These are phyloP conservation scores for Eretmochelys imbricata DNA, from an alignment of 2,113 vertebrate genomes.

Conservation along the genomic window DNA sequence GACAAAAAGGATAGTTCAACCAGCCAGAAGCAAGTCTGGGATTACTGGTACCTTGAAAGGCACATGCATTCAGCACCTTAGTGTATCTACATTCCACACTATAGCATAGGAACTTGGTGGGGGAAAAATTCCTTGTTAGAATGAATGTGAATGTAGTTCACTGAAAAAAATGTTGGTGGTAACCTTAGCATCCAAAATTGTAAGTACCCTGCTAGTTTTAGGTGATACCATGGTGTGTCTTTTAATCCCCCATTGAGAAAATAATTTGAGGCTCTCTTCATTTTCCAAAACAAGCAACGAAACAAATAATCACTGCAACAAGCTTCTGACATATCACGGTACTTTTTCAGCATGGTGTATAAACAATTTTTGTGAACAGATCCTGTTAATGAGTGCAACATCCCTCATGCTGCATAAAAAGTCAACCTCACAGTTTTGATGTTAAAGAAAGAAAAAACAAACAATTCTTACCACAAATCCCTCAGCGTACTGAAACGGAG, in stretches of 20 bases:
- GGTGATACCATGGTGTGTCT: background rate
- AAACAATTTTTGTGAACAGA: background rate
- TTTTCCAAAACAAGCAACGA: background rate
- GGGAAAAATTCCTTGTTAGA: background rate
- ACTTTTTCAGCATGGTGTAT: background rate
- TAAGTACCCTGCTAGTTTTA: background rate
- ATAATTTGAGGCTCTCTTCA: background rate
- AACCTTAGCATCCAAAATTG: background rate
- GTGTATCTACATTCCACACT: background rate
- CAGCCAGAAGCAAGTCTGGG: background rate
- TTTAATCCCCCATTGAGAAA: background rate
- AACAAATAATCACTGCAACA: slow-evolving; percentile 1
- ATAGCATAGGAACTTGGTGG: background rate
- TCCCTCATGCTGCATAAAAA: background rate
- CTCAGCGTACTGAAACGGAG: slow-evolving; percentile 92
- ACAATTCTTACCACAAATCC: slow-evolving; percentile 90
- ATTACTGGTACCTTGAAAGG: background rate
- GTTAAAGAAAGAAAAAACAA: background rate
- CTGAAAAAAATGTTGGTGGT: background rate
- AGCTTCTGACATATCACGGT: background rate
- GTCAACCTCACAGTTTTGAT: background rate
- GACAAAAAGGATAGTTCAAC: slow-evolving; percentile 1
- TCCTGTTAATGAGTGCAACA: background rate
- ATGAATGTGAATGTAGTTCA: background rate
- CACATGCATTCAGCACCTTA: background rate